phyloP scores from a whole-genome alignment of 92 coral and sea anemone species.

The Hydrozoanthus gracilis region DNA sequence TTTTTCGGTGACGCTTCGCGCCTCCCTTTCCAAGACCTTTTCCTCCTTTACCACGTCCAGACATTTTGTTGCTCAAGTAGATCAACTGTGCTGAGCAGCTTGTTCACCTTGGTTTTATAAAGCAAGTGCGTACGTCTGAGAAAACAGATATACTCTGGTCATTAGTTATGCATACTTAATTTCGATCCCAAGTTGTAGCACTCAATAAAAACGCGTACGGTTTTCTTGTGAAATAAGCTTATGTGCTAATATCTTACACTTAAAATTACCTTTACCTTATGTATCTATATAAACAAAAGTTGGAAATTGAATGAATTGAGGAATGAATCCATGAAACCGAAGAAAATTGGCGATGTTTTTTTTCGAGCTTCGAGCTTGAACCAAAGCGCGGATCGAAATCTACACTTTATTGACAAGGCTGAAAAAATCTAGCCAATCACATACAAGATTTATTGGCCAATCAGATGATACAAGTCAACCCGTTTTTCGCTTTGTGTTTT shows the following conservation, averaged over 20 bases:
- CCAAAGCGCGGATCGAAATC: constrained; percentile 21
- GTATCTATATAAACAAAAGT: too few species aligned
- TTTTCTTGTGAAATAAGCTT: background rate
- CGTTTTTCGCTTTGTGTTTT: background rate
- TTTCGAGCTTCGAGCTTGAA: background rate
- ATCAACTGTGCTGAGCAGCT: background rate
- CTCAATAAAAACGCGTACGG: background rate
- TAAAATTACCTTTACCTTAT: background rate
- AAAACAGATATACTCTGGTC: background rate
- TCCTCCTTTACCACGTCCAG: constrained; percentile 97
- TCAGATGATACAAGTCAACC: background rate
- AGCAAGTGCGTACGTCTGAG: constrained; percentile 26
- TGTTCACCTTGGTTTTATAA: background rate
- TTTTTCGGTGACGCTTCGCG: constrained; percentile 95
- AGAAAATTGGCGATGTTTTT: background rate
- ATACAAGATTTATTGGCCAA: constrained; percentile 8
- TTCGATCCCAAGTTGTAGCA: constrained; percentile 4
- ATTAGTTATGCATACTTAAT: background rate
- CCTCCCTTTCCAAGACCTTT: constrained; percentile 96
- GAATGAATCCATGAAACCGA: background rate
- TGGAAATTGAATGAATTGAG: too few species aligned
- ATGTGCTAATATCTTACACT: too few species aligned
- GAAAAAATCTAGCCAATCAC: background rate
- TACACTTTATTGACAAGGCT: background rate
- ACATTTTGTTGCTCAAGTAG: constrained; percentile 44